Evolutionary conservation across 2,888 invertebrate genomes (phyloP).

Genomic region (Sesamia inferens): DNA sequence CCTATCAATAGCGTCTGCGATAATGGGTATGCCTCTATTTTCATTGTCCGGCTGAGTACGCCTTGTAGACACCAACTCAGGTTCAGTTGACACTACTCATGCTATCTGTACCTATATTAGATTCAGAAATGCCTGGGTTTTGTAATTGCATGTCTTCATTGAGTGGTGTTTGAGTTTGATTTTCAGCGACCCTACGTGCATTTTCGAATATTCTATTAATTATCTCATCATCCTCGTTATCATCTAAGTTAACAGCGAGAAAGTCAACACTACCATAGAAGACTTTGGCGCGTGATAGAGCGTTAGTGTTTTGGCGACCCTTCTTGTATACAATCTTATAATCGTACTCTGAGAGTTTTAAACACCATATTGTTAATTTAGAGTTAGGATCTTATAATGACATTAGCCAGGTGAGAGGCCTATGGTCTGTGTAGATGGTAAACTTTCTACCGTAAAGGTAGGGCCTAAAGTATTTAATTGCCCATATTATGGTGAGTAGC

Average conservation of each 20-base stretch:
- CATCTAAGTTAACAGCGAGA: too few species aligned
- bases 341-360: constrained; percentile 32
- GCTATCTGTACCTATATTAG: neutral
- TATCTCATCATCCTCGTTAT: too few species aligned
- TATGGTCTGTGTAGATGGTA: neutral
- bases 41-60: too few species aligned
- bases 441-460: constrained; percentile 64
- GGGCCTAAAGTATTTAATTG: constrained; percentile 71
- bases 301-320: constrained; percentile 33
- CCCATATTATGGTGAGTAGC: constrained; percentile 71
- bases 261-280: neutral
- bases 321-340: constrained; percentile 34
- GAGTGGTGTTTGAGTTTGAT: neutral
- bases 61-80: neutral
- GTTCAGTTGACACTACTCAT: neutral
- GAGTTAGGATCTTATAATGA: neutral
- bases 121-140: neutral
- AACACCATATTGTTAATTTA: constrained; percentile 30
- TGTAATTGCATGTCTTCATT: neutral
- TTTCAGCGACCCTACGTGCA: too few species aligned
- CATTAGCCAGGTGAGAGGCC: neutral
- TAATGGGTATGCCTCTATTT: too few species aligned
- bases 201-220: too few species aligned
- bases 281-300: constrained; percentile 17
- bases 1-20: too few species aligned